A percentile compares a stretch with the other conserved stretches of the same genome.
Conservation (phyloP, 2,888 invertebrate genomes). For the Allacma fusca region DNA sequence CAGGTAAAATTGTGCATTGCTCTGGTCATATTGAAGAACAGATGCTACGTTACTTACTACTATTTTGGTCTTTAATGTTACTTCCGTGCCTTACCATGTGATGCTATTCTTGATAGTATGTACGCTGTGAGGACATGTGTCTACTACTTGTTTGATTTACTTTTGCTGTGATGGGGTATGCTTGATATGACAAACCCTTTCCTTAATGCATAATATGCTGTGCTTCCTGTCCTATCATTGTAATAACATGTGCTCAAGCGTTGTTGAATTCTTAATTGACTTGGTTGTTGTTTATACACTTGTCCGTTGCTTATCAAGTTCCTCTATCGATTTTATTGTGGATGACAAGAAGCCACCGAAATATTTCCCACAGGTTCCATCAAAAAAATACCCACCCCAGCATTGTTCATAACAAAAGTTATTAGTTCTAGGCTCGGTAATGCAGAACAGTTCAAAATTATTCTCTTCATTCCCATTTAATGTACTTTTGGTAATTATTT, state of each 20-base stretch:
- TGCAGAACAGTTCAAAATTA: no score
- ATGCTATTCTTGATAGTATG: background rate
- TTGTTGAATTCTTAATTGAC: slow-evolving; percentile 18
- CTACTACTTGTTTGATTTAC: background rate
- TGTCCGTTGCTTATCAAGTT: slow-evolving; percentile 29
- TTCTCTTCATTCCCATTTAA: background rate
- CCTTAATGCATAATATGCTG: slow-evolving; percentile 1
- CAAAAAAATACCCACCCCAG: background rate
- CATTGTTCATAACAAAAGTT: no score
- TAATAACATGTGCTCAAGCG: slow-evolving; percentile 23
- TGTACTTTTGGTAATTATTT: no score
- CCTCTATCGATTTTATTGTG: slow-evolving; percentile 21
- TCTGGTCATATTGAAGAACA: slow-evolving; percentile 13
- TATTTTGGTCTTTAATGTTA: background rate
- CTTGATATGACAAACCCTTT: background rate
- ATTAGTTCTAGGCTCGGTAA: no score
- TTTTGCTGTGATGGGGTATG: background rate
- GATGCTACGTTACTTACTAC: slow-evolving; percentile 6
- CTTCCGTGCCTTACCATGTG: slow-evolving; percentile 39
- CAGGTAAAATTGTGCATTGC: slow-evolving; percentile 35
- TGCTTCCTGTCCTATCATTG: slow-evolving; percentile 30
- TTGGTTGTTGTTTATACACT: slow-evolving; percentile 6
- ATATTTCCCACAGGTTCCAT: slow-evolving; percentile 13
- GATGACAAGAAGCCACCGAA: background rate
- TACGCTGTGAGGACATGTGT: background rate